These are phyloP conservation scores for Athalia cordata DNA, from an alignment of 2,888 invertebrate species.

Conservation along the genomic window DNA sequence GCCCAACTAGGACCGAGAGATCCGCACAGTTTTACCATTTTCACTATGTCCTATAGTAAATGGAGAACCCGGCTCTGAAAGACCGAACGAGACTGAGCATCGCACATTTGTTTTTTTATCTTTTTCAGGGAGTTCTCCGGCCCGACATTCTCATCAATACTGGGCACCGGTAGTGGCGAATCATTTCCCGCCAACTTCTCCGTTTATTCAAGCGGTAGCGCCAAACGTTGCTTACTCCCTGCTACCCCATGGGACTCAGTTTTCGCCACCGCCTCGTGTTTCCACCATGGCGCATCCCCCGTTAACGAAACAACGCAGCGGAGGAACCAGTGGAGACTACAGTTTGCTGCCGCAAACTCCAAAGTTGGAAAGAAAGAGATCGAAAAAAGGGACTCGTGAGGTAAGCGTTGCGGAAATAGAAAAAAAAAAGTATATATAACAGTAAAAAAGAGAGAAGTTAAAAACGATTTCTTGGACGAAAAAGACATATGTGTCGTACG, in stretches of 20 bases:
- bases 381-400: conserved; percentile 67
- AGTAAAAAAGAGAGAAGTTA: too few species aligned
- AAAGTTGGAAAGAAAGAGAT: conserved; percentile 68
- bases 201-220: conserved; percentile 74
- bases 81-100: neutral
- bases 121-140: conserved; percentile 72
- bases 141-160: conserved; percentile 76
- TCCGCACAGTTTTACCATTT: neutral
- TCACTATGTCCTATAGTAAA: neutral
- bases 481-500: too few species aligned
- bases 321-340: conserved; percentile 67
- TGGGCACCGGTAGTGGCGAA: conserved; percentile 84
- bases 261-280: conserved; percentile 66
- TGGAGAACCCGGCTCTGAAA: neutral
- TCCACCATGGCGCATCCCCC: conserved; percentile 62
- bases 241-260: conserved; percentile 66
- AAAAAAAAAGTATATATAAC: too few species aligned
- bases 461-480: too few species aligned
- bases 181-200: conserved; percentile 83
- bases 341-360: conserved; percentile 69
- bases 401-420: conserved; percentile 53
- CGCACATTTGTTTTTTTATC: neutral
- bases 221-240: conserved; percentile 66
- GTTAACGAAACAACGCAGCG: conserved; percentile 66
- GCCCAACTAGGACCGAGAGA: neutral